Base-by-base conservation (phyloP, 2,797 vertebrate genomes). In the Gorsachius magnificus region DNA sequence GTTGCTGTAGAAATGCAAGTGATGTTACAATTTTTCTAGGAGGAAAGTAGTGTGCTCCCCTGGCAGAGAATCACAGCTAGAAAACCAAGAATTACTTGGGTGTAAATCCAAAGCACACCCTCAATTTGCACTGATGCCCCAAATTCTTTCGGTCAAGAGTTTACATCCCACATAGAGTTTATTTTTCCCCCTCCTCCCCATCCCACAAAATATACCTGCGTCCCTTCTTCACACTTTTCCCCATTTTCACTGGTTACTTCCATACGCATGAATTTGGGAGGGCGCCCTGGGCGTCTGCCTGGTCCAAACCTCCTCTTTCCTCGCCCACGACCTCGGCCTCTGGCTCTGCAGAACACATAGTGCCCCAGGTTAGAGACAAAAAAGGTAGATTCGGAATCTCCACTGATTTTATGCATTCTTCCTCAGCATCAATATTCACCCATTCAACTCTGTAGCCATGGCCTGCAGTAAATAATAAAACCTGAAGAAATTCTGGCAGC, bases 231-330 rank as follows among this genome's bases (percentile, higher is more conserved):
- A 83, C 97, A 93, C 31, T 98, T 97, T 6, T 99, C 99, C 74
- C 98, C 94, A 4, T 98, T 97, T 87, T 99, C 99, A 33, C 95
- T 97, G 48, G 98, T 97, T 33, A 98, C 97, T 95, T 99, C 99
- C 94, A 99, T 89, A 28, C 98, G 98, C 96, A 99, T 98, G 93
- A 99, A 99, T 97, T 99, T 99, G 13, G 99, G 99, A 13, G 99
- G 99, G 2, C 99, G 98, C 10, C 99, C 99, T 0, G 99, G 99
- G 96, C 99, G 97, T 41, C 99, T 98, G 85, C 99, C 99, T 5
- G 99, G 98, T 58, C 99, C 99, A 82, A 99, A 99, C 77, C 99
- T 98, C 97, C 99, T 99, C 94, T 99, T 99, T 66, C 99, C 99
- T 96, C 99, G 97, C 35, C 99, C 99, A 76, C 99, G 98, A 29